A percentile compares a stretch with the other conserved stretches of the same genome.
phyloP scores from a whole-genome alignment of 2,113 vertebrate genomes.

The Mola mola region DNA sequence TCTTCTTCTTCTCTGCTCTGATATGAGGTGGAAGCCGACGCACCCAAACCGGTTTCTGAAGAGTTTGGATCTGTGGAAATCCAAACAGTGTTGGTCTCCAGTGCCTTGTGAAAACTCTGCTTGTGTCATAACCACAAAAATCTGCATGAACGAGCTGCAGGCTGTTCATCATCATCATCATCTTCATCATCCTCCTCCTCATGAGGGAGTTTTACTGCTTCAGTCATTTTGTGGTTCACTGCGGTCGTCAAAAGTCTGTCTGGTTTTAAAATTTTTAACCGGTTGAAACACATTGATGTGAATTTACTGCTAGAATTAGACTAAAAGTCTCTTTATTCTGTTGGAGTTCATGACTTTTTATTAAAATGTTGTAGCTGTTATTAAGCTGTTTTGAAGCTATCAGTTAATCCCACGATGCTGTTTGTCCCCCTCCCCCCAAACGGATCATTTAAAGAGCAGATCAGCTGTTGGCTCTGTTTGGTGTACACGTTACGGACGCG shows the following conservation, averaged over 20 bases:
- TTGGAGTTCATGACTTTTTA: slow-evolving; percentile 19
- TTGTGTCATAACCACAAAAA: slow-evolving; percentile 53
- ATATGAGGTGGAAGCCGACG: slow-evolving; percentile 5
- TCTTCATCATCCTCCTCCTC: slow-evolving; percentile 1
- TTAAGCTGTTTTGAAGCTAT: slow-evolving; percentile 22
- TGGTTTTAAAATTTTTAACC: too few species aligned
- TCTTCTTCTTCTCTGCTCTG: neutral
- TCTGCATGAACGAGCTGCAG: slow-evolving; percentile 56
- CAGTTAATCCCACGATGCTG: slow-evolving; percentile 9
- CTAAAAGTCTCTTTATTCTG: slow-evolving; percentile 4
- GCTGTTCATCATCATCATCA: slow-evolving; percentile 51
- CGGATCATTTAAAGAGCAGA: slow-evolving; percentile 20
- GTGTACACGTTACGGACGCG: too few species aligned
- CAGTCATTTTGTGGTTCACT: slow-evolving; percentile 16
- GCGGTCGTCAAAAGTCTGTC: neutral
- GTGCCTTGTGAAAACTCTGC: slow-evolving; percentile 77
- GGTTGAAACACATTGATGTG: neutral
- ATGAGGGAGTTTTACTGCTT: neutral
- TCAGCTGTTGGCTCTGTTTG: too few species aligned
- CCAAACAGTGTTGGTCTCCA: slow-evolving; percentile 69
- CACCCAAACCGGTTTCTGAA: slow-evolving; percentile 4
- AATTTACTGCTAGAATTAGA: neutral
- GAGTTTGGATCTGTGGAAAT: slow-evolving; percentile 50
- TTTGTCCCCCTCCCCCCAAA: slow-evolving; percentile 15
- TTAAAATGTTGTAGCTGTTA: slow-evolving; percentile 19